Base-by-base conservation (phyloP, 92 coral and sea anemone genomes). In the Parazoanthus swiftii region DNA sequence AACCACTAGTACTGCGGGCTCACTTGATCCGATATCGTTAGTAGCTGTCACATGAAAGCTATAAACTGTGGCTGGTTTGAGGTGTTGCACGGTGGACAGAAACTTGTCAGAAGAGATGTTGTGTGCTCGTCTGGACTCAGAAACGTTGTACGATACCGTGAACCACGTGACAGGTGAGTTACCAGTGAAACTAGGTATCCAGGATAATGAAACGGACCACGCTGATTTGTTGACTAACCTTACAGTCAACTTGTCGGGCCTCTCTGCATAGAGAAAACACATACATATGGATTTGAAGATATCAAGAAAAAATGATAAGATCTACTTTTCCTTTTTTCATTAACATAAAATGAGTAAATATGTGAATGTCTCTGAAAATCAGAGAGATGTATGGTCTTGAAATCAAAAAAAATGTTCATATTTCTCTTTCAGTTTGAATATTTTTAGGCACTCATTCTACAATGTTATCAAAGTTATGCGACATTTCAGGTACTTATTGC, bases 181-280 rank as follows among this genome's bases (percentile, higher is more conserved):
- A 14, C 96, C 96, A 79, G 88, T 43, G n/a, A 92, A 94, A 5
- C 25, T 66, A 21, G 76, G 88, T 21, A 42, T 63, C 96, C 96
- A 94, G 42, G 76, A 70, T 23, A 94, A 15, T 29, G 65, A 35
- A 20, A 85, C 88, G 63, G 91, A 58, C 33, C 89, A 85, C 16
- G 92, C 65, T 1, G 93, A 56, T 21, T 68, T 23, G 3, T 15
- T 18, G 8, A 23, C 86, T 35, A 86, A 50, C 37, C 56, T 20
- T 75, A 86, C 20, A 36, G 36, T 70, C 48, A 89, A 87, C 20
- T 76, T 89, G 75, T 94, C 96, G 6, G 96, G 96, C 58, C 81
- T 91, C 63, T 67, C 58, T 82, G 29, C 78, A 29, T 44, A 18
- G 20, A 67, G 13, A 63, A 70, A 13, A 8, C 56, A 50, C 2